These are phyloP conservation scores for Scarus forsteni DNA, from an alignment of 2,797 vertebrate genomes.

Conservation along the genomic window DNA sequence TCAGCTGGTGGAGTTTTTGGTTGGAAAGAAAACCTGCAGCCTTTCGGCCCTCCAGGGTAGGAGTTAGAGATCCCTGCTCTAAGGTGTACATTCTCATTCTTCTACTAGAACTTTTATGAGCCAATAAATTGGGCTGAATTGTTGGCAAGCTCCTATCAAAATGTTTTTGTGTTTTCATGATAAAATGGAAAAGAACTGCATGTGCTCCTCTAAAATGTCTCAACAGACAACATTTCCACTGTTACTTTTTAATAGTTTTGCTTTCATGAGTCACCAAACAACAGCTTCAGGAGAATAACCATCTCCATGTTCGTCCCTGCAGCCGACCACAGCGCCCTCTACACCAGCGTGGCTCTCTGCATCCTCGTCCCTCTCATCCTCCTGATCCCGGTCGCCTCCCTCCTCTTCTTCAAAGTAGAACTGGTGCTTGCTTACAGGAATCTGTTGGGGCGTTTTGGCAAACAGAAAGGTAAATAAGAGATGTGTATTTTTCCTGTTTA, in stretches of 20 bases:
- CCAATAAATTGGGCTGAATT: no score
- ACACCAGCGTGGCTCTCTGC: conserved; percentile 36
- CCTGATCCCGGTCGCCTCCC: conserved; percentile 17
- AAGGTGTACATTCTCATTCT: no score
- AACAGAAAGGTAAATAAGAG: conserved; percentile 44
- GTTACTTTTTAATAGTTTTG: neutral
- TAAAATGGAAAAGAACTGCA: no score
- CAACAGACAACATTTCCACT: neutral
- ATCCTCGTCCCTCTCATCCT: conserved; percentile 23
- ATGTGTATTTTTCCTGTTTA: neutral
- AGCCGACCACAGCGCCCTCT: conserved; percentile 57
- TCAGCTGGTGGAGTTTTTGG: no score
- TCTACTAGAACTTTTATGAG: no score
- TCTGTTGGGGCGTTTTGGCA: conserved; percentile 39
- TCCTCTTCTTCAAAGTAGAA: conserved; percentile 65
- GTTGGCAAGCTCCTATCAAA: no score
- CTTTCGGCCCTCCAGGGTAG: no score
- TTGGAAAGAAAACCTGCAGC: no score
- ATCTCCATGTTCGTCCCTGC: conserved; percentile 1
- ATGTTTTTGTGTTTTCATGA: no score
- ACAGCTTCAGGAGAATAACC: neutral
- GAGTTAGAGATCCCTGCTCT: no score
- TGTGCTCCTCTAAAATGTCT: no score
- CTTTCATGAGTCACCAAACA: neutral
- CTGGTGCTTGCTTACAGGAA: conserved; percentile 74